Base-by-base conservation (phyloP, 2,888 invertebrate species). In the Desoria tigrina region DNA sequence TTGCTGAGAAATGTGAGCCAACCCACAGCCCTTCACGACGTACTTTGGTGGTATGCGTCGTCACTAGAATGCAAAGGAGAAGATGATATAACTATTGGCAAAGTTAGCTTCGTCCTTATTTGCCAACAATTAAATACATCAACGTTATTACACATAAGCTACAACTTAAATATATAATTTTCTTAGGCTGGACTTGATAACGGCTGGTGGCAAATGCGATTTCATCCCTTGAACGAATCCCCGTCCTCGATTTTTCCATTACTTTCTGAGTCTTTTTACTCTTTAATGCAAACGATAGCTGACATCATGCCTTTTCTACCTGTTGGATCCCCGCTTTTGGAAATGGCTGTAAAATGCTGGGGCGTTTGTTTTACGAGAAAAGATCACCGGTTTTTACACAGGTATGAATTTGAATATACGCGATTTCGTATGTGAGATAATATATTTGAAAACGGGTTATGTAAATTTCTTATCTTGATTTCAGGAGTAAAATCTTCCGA, bases 1-100 rank as follows among this genome's bases (percentile, higher is more conserved):
- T 82, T 99, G 24, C 82, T 98, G 53, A 86, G 94, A 59, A 93
- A 90, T 60, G 91, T 94, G 0, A 94, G 94, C 0, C 94, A 94
- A 79, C 90, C 94, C 2, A 88, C 89, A 3, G 90, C 93, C 78
- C 85, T 98, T 23, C 96, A 97, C 77, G 97, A 98, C 81, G 84
- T 97, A 11, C 86, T 98, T 79, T 97, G 97, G 97, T 95, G 94
- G 90, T 94, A 96, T 79, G 92, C 94, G 24, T 87, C 89, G 16
- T 90, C 95, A 0, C 83, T 96, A 56, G 76, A 76, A 28, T 67
- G 65, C 37, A 76, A 76, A 61, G 69, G 69, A 18, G 74, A 75
- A 23, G 70, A 72, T 7, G 63, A 68, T 18, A 56, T 49, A 18
- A 58, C 61, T 51, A 23, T 59, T 27, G 68, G 65, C 49, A 68